These are phyloP conservation scores for Chrysomallon squamiferum DNA, from an alignment of 1,140 invertebrate species.

Conservation along the genomic window DNA sequence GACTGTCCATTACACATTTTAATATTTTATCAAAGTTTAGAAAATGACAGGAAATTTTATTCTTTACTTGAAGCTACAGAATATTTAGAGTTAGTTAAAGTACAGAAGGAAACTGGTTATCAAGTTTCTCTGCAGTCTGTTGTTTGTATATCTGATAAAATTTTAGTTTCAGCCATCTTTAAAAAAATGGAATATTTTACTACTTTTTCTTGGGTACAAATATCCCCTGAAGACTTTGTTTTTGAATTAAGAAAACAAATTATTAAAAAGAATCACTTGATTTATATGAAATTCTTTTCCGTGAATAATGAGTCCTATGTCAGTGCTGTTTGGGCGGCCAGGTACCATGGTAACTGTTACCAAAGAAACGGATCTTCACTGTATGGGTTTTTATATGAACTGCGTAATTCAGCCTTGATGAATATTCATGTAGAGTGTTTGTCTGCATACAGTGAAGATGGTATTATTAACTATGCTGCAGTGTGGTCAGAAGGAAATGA, in stretches of 20 bases:
- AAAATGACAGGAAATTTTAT: neutral
- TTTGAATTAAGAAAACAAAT: neutral
- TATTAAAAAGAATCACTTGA: neutral
- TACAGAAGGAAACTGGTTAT: neutral
- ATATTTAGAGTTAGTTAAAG: neutral
- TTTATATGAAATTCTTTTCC: conserved; percentile 1
- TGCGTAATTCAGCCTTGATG: neutral
- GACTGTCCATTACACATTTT: neutral
- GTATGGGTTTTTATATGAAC: conserved; percentile 1
- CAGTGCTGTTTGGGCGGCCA: neutral
- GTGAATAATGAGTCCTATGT: neutral
- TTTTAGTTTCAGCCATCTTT: neutral
- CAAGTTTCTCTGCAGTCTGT: neutral
- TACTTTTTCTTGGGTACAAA: neutral
- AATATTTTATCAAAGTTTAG: neutral
- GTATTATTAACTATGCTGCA: neutral
- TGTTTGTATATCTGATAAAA: neutral
- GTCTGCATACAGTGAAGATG: neutral
- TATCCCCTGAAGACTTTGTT: neutral
- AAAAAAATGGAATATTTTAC: neutral
- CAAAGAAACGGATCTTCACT: neutral
- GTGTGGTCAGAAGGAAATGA: conserved; percentile 1
- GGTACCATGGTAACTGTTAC: neutral
- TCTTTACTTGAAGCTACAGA: neutral
- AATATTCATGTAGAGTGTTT: neutral